A percentile compares a stretch with the other conserved stretches of the same genome.
These are phyloP conservation scores for Himantopus leucocephalus DNA, from an alignment of 2,113 vertebrate species.

Conservation along the genomic window DNA sequence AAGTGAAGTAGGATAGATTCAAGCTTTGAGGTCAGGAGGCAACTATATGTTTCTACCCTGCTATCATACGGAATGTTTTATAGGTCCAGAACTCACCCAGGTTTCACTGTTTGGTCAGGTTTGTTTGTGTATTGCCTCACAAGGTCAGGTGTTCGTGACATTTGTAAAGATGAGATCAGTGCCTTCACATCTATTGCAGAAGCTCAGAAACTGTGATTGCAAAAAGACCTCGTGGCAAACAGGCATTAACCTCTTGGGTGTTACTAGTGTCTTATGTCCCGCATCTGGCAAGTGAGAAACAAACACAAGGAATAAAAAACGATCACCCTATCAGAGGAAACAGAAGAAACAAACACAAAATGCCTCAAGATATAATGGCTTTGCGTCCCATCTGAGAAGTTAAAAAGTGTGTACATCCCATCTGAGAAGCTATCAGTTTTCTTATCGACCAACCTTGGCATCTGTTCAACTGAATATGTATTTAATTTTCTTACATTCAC, in stretches of 20 bases:
- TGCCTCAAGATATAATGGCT: neutral
- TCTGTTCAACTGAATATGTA: neutral
- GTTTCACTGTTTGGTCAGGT: neutral
- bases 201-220: neutral
- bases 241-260: neutral
- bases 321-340: neutral
- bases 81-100: neutral
- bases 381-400: neutral
- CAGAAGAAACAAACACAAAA: neutral
- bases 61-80: neutral
- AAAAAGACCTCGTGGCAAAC: neutral
- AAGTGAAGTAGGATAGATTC: neutral
- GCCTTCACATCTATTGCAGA: neutral
- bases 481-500: neutral
- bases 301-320: neutral
- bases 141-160: neutral
- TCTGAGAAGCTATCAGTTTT: neutral
- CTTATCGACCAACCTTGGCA: neutral
- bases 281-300: neutral
- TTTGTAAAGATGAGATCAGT: neutral
- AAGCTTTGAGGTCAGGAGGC: neutral
- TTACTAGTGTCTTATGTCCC: neutral
- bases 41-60: neutral
- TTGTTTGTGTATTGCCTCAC: conserved; percentile 36
- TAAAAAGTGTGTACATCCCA: neutral